These are phyloP conservation scores for Protonibea diacanthus DNA, from an alignment of 2,797 vertebrate genomes.

Conservation along the genomic window DNA sequence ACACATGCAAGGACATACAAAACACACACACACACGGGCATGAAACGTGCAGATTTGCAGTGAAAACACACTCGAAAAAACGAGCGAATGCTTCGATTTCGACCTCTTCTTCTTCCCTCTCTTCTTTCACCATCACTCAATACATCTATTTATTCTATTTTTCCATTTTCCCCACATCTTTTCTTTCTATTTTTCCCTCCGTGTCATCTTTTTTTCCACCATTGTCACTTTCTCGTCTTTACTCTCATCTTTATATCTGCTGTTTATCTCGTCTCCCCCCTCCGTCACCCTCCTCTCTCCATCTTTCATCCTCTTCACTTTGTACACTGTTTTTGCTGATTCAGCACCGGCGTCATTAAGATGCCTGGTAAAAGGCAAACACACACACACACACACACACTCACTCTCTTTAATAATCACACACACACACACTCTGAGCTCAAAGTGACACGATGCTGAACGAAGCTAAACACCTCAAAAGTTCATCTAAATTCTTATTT, in stretches of 20 bases:
- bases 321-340: conserved; percentile 61
- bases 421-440: conserved; percentile 41
- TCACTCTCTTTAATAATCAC: conserved; percentile 68
- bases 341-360: conserved; percentile 77
- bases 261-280: conserved; percentile 9
- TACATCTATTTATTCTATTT: not conserved
- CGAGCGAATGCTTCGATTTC: not conserved
- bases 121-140: not conserved
- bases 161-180: not conserved
- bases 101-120: not conserved
- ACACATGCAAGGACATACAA: conserved; percentile 32
- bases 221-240: not conserved
- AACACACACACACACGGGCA: conserved; percentile 11
- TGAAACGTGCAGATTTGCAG: conserved; percentile 8
- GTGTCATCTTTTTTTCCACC: not conserved
- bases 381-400: conserved; percentile 50
- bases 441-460: conserved; percentile 73
- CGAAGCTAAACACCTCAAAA: conserved; percentile 64
- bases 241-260: not conserved
- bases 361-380: conserved; percentile 63
- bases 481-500: conserved; percentile 46
- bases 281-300: conserved; percentile 13
- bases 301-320: conserved; percentile 65
- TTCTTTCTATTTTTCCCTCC: not conserved
- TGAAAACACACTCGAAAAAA: conserved; percentile 4